Conservation (phyloP, 2,797 vertebrate species). For the Falco peregrinus region DNA sequence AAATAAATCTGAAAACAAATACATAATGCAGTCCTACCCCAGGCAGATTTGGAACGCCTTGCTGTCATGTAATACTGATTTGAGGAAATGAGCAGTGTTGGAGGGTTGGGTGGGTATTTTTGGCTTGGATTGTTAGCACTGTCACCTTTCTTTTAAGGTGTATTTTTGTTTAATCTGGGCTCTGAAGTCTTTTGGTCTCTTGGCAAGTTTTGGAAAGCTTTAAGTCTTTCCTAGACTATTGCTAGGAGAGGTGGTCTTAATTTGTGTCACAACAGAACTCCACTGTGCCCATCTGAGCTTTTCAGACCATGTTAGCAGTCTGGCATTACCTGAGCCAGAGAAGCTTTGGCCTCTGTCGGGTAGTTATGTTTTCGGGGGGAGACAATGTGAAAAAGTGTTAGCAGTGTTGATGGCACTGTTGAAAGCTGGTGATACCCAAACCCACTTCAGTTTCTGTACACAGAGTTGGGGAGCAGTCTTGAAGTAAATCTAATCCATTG, state of each 20-base stretch:
- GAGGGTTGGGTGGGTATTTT: neutral
- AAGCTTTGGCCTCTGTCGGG: neutral
- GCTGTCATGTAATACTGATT: neutral
- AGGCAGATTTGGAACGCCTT: neutral
- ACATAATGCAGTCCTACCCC: neutral
- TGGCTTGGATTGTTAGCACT: neutral
- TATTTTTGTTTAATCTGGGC: neutral
- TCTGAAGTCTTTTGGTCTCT: neutral
- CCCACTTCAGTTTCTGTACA: neutral
- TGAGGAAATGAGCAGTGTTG: neutral
- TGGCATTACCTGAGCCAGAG: neutral
- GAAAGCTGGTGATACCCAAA: neutral
- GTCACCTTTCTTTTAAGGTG: neutral
- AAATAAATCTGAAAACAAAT: neutral
- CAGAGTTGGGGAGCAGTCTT: neutral
- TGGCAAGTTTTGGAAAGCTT: neutral
- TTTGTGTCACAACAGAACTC: neutral
- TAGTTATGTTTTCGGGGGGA: neutral
- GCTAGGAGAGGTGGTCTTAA: neutral
- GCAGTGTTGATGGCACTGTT: neutral
- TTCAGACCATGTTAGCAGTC: neutral
- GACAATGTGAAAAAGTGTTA: neutral
- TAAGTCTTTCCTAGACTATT: neutral
- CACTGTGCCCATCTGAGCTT: neutral
- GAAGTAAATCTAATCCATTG: neutral